Conservation (phyloP, 2,888 invertebrate species). For the Arctia plantaginis region DNA sequence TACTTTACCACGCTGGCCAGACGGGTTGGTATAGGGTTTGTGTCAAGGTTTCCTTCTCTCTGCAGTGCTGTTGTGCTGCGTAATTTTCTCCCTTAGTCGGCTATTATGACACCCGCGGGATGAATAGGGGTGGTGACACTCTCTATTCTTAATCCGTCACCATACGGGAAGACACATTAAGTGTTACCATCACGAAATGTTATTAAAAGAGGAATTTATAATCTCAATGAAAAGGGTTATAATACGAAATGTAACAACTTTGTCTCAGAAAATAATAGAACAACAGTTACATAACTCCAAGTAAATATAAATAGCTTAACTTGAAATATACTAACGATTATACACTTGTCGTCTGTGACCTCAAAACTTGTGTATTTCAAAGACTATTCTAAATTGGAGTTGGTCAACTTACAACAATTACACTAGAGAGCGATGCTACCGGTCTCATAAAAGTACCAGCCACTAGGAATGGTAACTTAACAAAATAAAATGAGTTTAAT, state of each 20-base stretch:
- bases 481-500: too few species aligned
- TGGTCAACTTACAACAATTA: background rate
- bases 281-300: background rate
- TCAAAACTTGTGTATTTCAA: slow-evolving; percentile 21
- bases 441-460: background rate
- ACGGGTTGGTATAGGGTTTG: too few species aligned
- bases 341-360: background rate
- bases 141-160: too few species aligned
- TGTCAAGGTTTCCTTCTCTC: too few species aligned
- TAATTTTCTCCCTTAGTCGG: too few species aligned
- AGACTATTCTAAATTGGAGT: slow-evolving; percentile 31
- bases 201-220: background rate
- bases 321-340: background rate
- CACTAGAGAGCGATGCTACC: background rate
- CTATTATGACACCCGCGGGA: too few species aligned
- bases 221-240: background rate
- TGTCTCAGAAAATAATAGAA: background rate
- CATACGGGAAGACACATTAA: too few species aligned
- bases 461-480: background rate
- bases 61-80: too few species aligned
- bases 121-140: too few species aligned
- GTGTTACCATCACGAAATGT: background rate
- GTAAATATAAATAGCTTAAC: background rate
- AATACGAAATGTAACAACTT: background rate
- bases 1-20: too few species aligned